Base-by-base conservation (phyloP, 2,113 vertebrate species). In the Lutjanus erythropterus region DNA sequence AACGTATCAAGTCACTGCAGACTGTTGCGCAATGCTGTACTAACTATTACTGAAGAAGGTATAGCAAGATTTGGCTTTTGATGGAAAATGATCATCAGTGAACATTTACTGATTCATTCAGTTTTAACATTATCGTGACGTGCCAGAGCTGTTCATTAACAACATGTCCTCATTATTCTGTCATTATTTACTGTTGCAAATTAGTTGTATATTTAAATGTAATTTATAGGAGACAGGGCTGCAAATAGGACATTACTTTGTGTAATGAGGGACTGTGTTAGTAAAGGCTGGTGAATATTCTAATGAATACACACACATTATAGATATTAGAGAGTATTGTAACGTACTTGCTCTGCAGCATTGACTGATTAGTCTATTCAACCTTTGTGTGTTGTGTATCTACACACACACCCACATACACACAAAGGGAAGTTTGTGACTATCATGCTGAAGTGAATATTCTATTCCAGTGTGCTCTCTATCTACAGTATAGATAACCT, bases 401-500 rank as follows among this genome's bases (percentile, higher is more conserved):
- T 10, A 1, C n/a, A 6, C 35, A 3, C 42, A 35, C 49, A 14
- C 52, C 47, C 55, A 46, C 58, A 53, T 15, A 33, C 42, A 39
- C 42, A 16, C 16, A 29, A 3, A 71, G 16, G 39, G 15, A 23
- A 8, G 59, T 72, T 31, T 76, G 53, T 74, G 25, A 35, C 29
- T 64, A 29, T 64, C 41, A 64, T 37, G 27, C 62, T 72, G 23
- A 71, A 82, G 75, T 60, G 25, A 41, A 58, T 50, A 50, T 72
- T 83, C 41, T 65, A 25, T 71, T 73, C 33, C 44, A 55, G 62
- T 21, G 25, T 75, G 55, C 55, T 64, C 53, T 64, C 33, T 64
- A 41, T 65, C 69, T 76, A 53, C 55, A 47, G 73, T 85, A 75
- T 78, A 79, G 86, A 88, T 81, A 80, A 62, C 83, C 75, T 84